Conservation (phyloP, 2,888 invertebrate genomes). For the Leptinotarsa tumamoca region DNA sequence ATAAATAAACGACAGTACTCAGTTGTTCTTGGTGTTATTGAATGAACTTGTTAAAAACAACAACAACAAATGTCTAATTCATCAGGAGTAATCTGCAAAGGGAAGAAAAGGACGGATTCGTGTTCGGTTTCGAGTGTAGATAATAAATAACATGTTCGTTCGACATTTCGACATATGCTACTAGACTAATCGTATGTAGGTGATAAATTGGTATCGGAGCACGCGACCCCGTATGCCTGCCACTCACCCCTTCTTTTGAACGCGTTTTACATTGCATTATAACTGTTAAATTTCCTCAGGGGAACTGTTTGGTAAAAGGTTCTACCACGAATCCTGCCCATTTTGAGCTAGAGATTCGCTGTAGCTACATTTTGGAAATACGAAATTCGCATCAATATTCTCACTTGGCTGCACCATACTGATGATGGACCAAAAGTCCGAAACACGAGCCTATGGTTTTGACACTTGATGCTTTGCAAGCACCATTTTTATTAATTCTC, state of each 20-base stretch:
- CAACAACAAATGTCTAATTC: neutral
- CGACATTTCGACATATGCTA: conserved; percentile 55
- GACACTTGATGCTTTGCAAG: no score
- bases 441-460: no score
- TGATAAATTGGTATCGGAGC: conserved; percentile 54
- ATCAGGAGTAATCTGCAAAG: neutral
- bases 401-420: no score
- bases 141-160: conserved; percentile 48
- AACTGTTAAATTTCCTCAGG: conserved; percentile 32
- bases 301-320: conserved; percentile 32
- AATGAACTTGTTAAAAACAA: no score
- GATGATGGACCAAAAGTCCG: no score
- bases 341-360: neutral
- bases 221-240: conserved; percentile 51
- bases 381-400: no score
- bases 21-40: no score
- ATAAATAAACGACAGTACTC: no score
- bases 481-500: no score
- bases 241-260: conserved; percentile 50
- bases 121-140: conserved; percentile 25
- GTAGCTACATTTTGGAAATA: no score
- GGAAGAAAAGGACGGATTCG: conserved; percentile 14
- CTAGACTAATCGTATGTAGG: conserved; percentile 54
- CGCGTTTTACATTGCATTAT: conserved; percentile 38
- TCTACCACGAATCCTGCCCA: conserved; percentile 32